Evolutionary conservation across 2,888 invertebrate genomes (phyloP).

Genomic region (Choreutis nemorana): DNA sequence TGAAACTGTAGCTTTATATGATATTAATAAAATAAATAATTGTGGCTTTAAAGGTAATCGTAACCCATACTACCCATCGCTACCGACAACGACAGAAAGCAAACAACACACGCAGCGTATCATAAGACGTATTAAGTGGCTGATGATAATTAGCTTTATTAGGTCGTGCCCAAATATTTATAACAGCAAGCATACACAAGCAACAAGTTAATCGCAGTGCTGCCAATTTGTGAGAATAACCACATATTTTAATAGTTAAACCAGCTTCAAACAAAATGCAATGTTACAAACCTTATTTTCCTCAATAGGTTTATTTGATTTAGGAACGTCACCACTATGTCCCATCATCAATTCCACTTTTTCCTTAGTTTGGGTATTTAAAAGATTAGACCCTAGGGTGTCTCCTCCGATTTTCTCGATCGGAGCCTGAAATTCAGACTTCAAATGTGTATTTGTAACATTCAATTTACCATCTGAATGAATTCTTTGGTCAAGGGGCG

Average conservation of each 20-base stretch:
- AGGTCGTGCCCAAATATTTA: slow-evolving; percentile 2
- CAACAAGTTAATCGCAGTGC: no score
- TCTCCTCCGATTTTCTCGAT: slow-evolving; percentile 45
- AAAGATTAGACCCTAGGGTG: slow-evolving; percentile 23
- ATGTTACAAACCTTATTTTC: slow-evolving; percentile 8
- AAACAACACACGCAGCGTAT: not conserved
- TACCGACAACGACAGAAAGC: not conserved
- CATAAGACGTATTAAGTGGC: no score
- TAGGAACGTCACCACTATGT: slow-evolving; percentile 30
- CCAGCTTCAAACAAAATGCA: no score
- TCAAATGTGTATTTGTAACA: slow-evolving; percentile 13
- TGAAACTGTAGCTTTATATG: slow-evolving; percentile 10
- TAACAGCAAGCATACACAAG: no score
- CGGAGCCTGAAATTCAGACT: slow-evolving; percentile 12
- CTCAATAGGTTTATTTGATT: slow-evolving; percentile 18
- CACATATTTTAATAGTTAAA: no score
- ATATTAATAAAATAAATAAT: slow-evolving; percentile 1
- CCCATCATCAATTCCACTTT: slow-evolving; percentile 18
- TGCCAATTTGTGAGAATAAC: no score
- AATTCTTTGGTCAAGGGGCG: slow-evolving; percentile 19
- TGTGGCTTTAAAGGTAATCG: not conserved
- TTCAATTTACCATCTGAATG: slow-evolving; percentile 35
- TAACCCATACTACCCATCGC: not conserved
- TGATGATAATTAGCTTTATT: not conserved
- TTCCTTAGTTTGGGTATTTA: slow-evolving; percentile 12